Evolutionary conservation across 53 echinoderm and acorn worm species (phyloP).

Genomic region (Temnopleurus reevesii): DNA sequence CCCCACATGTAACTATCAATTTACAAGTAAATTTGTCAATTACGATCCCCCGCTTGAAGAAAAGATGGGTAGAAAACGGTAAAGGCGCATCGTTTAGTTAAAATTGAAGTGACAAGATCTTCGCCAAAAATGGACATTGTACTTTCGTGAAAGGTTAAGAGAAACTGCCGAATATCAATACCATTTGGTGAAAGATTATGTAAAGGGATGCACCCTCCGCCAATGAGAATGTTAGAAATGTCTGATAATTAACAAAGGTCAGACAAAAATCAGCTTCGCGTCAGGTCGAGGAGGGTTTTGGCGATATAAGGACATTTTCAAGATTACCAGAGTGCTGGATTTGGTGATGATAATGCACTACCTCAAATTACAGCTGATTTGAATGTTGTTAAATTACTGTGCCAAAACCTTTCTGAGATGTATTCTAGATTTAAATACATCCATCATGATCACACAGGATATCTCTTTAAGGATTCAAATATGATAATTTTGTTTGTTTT

Average conservation of each 20-base stretch:
- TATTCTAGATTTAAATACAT: no score
- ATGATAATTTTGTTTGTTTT: no score
- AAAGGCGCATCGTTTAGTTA: slow-evolving; percentile 14
- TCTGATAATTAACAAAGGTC: slow-evolving; percentile 29
- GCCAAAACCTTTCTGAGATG: no score
- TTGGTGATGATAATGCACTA: neutral
- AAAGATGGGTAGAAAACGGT: slow-evolving; percentile 33
- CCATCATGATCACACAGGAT: no score
- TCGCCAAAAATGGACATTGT: slow-evolving; percentile 48
- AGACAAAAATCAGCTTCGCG: neutral
- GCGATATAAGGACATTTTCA: slow-evolving; percentile 3
- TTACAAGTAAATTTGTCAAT: slow-evolving; percentile 49
- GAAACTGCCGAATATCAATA: slow-evolving; percentile 11
- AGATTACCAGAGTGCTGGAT: neutral
- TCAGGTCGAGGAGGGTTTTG: neutral
- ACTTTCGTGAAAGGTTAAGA: slow-evolving; percentile 16
- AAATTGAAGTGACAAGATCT: slow-evolving; percentile 11
- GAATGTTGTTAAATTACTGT: neutral
- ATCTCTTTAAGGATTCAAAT: no score
- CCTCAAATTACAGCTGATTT: neutral
- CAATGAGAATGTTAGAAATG: slow-evolving; percentile 16
- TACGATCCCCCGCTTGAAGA: slow-evolving; percentile 8
- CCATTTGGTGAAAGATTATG: slow-evolving; percentile 5
- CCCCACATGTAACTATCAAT: slow-evolving; percentile 39
- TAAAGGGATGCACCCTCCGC: neutral